Evolutionary conservation across 2,888 invertebrate genomes (phyloP).

Genomic region (Eulithis testata): DNA sequence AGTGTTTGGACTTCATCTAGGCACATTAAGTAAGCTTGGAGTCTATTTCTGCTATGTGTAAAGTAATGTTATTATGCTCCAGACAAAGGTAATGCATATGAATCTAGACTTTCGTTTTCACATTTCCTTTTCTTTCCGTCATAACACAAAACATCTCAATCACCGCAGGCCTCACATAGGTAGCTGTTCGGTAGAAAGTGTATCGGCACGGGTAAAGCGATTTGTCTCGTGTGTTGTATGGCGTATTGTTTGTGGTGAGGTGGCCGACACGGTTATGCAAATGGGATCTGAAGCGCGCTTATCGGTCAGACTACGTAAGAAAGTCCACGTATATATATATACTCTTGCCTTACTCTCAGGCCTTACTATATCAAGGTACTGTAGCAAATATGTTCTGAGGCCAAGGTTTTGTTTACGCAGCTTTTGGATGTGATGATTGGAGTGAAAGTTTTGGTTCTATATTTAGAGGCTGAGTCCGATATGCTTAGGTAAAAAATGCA

Average conservation of each 20-base stretch:
- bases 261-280: slow-evolving; percentile 36
- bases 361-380: too few relatives aligned
- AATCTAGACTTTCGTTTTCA: slow-evolving; percentile 31
- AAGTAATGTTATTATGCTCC: neutral
- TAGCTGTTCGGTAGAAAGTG: slow-evolving; percentile 38
- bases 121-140: slow-evolving; percentile 21
- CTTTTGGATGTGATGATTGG: too few relatives aligned
- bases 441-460: too few relatives aligned
- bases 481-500: too few relatives aligned
- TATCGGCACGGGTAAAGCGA: slow-evolving; percentile 35
- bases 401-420: too few relatives aligned
- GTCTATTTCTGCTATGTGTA: too few relatives aligned
- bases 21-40: too few relatives aligned
- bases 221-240: slow-evolving; percentile 28
- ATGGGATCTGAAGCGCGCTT: slow-evolving; percentile 32
- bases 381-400: too few relatives aligned
- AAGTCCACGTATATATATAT: too few relatives aligned
- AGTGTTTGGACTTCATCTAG: too few relatives aligned
- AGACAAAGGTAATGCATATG: neutral
- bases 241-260: slow-evolving; percentile 19
- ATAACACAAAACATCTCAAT: neutral
- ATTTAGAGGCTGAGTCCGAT: too few relatives aligned
- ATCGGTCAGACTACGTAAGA: slow-evolving; percentile 26
- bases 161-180: neutral
- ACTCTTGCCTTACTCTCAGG: too few relatives aligned